Conservation (phyloP, 2,113 vertebrate species). For the Recurvirostra avosetta region DNA sequence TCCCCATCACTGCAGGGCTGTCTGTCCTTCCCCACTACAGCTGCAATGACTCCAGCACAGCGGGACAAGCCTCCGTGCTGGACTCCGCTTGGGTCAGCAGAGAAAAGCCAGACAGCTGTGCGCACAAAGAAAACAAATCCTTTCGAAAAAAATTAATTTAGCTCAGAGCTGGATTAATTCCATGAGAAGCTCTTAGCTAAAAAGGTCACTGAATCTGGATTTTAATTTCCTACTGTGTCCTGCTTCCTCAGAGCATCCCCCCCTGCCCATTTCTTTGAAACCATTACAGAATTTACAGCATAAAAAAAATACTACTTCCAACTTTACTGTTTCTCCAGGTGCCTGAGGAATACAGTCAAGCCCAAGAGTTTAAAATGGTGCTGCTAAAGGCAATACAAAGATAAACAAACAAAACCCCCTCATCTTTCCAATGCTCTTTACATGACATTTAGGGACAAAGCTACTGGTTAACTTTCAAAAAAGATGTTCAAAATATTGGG, state of each 20-base stretch:
- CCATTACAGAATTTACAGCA: neutral
- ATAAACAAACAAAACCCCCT: neutral
- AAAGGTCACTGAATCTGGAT: neutral
- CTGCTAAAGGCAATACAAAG: neutral
- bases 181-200: neutral
- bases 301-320: neutral
- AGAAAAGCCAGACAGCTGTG: neutral
- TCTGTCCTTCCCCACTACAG: rapidly evolving
- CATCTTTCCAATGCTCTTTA: neutral
- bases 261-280: neutral
- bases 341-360: neutral
- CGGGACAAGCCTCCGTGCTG: rapidly evolving
- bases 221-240: constrained; percentile 24
- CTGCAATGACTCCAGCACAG: neutral
- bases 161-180: constrained; percentile 35
- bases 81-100: neutral
- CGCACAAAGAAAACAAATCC: neutral
- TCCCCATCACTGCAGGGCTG: neutral
- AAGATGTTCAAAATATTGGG: neutral
- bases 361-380: neutral
- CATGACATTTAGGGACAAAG: neutral
- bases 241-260: neutral
- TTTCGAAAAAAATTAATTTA: constrained; percentile 12
- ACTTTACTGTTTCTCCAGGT: neutral
- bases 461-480: neutral